A percentile compares a stretch with the other conserved stretches of the same genome.
These are phyloP conservation scores for Eristalis arbustorum DNA, from an alignment of 2,888 invertebrate species.

Conservation along the genomic window DNA sequence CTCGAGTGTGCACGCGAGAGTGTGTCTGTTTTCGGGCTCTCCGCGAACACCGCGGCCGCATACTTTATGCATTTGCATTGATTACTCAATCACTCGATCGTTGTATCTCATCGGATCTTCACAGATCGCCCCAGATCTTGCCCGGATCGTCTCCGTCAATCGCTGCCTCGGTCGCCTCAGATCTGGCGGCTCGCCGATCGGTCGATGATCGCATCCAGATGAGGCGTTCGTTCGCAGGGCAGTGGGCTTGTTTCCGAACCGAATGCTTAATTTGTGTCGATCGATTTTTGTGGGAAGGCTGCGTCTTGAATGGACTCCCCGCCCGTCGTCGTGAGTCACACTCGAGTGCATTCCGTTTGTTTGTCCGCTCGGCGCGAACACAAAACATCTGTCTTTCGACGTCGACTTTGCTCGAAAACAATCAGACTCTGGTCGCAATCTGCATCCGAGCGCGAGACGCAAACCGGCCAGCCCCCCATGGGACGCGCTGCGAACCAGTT, in stretches of 20 bases:
- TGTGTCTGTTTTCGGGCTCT: not conserved
- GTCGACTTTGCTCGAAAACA: not conserved
- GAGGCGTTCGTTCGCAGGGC: slow-evolving; percentile 39
- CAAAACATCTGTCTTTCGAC: not conserved
- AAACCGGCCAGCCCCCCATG: not conserved
- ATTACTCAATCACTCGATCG: slow-evolving; percentile 60
- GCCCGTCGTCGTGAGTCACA: not conserved
- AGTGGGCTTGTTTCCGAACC: slow-evolving; percentile 26
- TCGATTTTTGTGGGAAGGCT: not conserved
- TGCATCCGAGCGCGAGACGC: not conserved
- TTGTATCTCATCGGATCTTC: not conserved
- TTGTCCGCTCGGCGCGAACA: not conserved
- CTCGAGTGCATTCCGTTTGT: not conserved
- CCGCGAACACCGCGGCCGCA: not conserved
- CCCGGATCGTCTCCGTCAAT: slow-evolving; percentile 9
- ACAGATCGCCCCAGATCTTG: not conserved
- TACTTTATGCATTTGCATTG: slow-evolving; percentile 56
- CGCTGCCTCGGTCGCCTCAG: not conserved
- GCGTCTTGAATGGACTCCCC: not conserved
- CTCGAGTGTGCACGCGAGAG: not conserved
- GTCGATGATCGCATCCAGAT: slow-evolving; percentile 32
- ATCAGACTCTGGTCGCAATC: not conserved
- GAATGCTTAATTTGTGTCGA: slow-evolving; percentile 30
- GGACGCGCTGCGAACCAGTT: not conserved
- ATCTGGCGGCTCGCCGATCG: not conserved